A percentile compares a stretch with the other conserved stretches of the same genome.
These are phyloP conservation scores for Spea multiplicata DNA, from an alignment of 2,113 vertebrate species.

Conservation along the genomic window DNA sequence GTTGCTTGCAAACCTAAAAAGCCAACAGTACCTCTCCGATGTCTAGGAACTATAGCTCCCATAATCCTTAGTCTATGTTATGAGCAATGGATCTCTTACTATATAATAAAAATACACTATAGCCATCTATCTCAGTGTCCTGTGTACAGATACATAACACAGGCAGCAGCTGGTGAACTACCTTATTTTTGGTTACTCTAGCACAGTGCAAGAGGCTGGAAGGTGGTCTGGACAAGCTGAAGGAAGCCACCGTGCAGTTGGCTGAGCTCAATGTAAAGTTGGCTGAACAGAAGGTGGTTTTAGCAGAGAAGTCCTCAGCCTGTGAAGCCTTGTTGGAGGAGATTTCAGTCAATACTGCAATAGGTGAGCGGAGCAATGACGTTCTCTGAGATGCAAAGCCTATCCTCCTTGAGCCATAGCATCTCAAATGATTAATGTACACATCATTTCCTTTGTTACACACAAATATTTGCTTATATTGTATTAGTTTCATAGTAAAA, in stretches of 20 bases:
- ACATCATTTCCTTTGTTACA: no score
- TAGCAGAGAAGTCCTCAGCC: constrained; percentile 85
- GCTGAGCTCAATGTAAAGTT: constrained; percentile 85
- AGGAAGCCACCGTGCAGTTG: constrained; percentile 88
- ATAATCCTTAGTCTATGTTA: no score
- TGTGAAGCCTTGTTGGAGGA: constrained; percentile 81
- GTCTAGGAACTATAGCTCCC: no score
- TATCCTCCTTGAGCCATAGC: no score
- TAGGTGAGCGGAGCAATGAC: constrained; percentile 64
- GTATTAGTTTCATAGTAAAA: no score
- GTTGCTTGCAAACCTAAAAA: no score
- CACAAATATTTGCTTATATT: no score
- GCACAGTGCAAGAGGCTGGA: constrained; percentile 87
- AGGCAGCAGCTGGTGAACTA: not conserved
- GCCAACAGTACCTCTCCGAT: no score
- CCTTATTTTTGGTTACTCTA: constrained; percentile 51
- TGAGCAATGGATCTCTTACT: no score
- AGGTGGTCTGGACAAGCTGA: constrained; percentile 86
- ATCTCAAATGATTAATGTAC: no score
- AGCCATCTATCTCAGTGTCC: no score
- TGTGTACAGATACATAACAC: not conserved
- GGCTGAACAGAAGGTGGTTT: constrained; percentile 84
- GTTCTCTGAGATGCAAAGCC: not conserved
- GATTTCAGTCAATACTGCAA: constrained; percentile 78
- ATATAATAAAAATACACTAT: no score